phyloP scores from a whole-genome alignment of 2,888 invertebrate genomes.

The Rosalia funebris region DNA sequence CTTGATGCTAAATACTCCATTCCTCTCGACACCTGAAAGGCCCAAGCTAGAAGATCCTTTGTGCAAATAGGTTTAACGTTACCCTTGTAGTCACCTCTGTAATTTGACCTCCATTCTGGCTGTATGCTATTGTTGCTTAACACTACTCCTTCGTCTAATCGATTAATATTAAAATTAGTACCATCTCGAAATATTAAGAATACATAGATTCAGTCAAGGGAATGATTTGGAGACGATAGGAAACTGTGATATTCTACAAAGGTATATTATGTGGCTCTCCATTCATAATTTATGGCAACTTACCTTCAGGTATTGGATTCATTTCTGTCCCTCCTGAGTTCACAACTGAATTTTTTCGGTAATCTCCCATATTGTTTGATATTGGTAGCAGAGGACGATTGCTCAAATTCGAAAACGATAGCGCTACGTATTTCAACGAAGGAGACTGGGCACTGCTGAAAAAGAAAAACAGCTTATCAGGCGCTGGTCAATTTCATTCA shows the following conservation, averaged over 20 bases:
- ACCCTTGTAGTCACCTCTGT: conserved; percentile 79
- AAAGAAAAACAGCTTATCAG: conserved; percentile 29
- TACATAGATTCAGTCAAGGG: too few relatives aligned
- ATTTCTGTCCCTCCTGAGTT: conserved; percentile 40
- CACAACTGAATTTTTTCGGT: conserved; percentile 46
- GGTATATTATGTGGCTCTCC: too few relatives aligned
- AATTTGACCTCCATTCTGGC: conserved; percentile 84
- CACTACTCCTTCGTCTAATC: conserved; percentile 61
- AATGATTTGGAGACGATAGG: too few relatives aligned
- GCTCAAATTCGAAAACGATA: conserved; percentile 67
- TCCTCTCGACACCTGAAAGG: conserved; percentile 92
- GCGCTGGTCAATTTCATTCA: too few relatives aligned
- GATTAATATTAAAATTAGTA: too few relatives aligned
- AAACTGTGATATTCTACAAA: too few relatives aligned
- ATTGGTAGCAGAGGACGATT: conserved; percentile 40
- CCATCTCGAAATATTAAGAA: too few relatives aligned
- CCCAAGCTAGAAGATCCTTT: conserved; percentile 87
- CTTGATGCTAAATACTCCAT: conserved; percentile 94
- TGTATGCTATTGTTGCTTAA: conserved; percentile 71
- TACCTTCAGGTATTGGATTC: conserved; percentile 39
- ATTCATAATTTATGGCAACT: too few relatives aligned
- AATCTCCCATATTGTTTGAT: conserved; percentile 50
- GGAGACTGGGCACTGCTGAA: conserved; percentile 47
- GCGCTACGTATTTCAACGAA: conserved; percentile 69
- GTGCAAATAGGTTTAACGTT: conserved; percentile 79